Conservation (phyloP, 2,113 vertebrate genomes). For the Austrofundulus limnaeus region DNA sequence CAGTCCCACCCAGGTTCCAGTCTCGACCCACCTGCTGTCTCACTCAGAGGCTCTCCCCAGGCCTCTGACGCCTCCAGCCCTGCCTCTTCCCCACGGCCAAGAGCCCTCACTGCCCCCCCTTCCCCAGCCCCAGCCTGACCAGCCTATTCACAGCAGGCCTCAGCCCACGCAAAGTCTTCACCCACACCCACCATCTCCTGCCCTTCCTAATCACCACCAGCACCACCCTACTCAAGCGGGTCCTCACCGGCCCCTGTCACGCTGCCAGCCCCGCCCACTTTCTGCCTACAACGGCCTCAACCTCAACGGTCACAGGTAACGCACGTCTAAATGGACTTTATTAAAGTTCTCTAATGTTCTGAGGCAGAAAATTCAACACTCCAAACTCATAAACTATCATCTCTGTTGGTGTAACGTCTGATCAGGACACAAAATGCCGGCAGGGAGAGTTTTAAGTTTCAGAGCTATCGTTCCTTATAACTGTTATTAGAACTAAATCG, state of each 20-base stretch:
- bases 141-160: conserved; percentile 59
- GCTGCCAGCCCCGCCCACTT: conserved; percentile 81
- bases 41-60: conserved; percentile 61
- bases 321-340: neutral
- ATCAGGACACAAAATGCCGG: too few relatives aligned
- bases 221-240: conserved; percentile 76
- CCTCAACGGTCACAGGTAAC: conserved; percentile 93
- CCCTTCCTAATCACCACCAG: conserved; percentile 76
- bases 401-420: too few relatives aligned
- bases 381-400: too few relatives aligned
- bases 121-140: conserved; percentile 68
- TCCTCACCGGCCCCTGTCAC: conserved; percentile 80
- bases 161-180: conserved; percentile 69
- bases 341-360: too few relatives aligned
- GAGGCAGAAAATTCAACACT: too few relatives aligned
- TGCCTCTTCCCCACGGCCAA: conserved; percentile 72
- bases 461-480: too few relatives aligned
- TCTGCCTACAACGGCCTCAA: conserved; percentile 89
- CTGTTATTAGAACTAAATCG: neutral
- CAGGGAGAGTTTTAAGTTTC: too few relatives aligned
- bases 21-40: conserved; percentile 58
- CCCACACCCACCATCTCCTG: conserved; percentile 75
- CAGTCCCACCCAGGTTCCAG: conserved; percentile 59
- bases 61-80: conserved; percentile 71
- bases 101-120: conserved; percentile 71